These are phyloP conservation scores for Euschistus heros DNA, from an alignment of 1,140 invertebrate genomes.

Conservation along the genomic window DNA sequence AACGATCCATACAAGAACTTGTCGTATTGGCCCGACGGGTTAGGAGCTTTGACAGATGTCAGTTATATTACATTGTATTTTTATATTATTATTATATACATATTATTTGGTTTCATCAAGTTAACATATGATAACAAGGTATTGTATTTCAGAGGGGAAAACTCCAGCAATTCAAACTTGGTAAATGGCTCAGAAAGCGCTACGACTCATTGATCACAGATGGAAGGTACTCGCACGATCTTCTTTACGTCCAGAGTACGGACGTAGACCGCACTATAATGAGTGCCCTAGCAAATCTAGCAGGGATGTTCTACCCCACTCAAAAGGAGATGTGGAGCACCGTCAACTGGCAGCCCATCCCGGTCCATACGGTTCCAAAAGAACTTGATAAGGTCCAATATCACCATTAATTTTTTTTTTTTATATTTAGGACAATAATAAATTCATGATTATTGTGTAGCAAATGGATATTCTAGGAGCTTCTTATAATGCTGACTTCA, in stretches of 20 bases:
- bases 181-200: slow-evolving; percentile 18
- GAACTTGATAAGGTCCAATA: slow-evolving; percentile 48
- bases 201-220: not conserved
- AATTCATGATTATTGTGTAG: no score
- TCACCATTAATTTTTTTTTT: no score
- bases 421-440: no score
- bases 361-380: slow-evolving; percentile 66
- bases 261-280: slow-evolving; percentile 81
- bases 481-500: no score
- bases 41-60: no score
- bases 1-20: no score
- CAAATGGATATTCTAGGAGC: no score
- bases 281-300: slow-evolving; percentile 74
- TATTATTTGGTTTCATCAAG: no score
- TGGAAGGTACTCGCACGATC: slow-evolving; percentile 42
- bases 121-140: no score
- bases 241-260: slow-evolving; percentile 60
- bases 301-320: slow-evolving; percentile 58
- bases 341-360: slow-evolving; percentile 79
- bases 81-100: no score
- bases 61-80: no score
- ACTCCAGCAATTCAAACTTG: slow-evolving; percentile 4
- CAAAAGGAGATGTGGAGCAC: slow-evolving; percentile 47
- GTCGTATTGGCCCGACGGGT: no score
- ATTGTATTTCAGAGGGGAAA: slow-evolving; percentile 10